Conservation (phyloP, 2,113 vertebrate genomes). For the Hypanus sabinus region DNA sequence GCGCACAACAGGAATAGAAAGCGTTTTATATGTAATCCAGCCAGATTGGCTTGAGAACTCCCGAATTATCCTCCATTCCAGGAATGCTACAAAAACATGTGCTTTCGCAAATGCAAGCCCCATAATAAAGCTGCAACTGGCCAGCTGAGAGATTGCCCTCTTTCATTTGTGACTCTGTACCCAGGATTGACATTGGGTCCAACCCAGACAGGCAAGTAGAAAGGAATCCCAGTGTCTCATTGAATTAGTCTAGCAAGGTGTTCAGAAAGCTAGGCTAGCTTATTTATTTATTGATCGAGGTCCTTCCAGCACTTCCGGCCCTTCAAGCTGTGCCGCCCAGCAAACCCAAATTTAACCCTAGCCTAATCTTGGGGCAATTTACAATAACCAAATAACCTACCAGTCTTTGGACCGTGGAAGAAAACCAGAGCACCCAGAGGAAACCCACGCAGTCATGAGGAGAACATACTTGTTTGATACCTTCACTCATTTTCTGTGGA, state of each 20-base stretch:
- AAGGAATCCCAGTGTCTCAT: background rate
- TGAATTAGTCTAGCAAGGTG: background rate
- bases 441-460: no score
- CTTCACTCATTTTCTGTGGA: background rate
- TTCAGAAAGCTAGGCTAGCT: background rate
- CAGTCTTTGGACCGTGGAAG: no score
- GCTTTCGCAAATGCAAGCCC: no score
- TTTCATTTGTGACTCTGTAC: background rate
- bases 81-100: no score
- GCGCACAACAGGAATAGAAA: background rate
- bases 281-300: no score
- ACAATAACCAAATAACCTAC: no score
- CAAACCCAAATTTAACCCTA: no score
- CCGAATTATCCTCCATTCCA: no score
- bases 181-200: background rate
- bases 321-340: no score
- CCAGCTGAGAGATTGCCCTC: background rate
- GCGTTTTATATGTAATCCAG: background rate
- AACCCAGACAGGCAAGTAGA: background rate
- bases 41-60: background rate
- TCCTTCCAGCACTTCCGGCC: no score
- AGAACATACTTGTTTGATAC: background rate
- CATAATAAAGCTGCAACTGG: background rate
- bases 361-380: no score
- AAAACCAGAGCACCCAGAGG: no score